These are phyloP conservation scores for Thalassoma bifasciatum DNA, from an alignment of 2,113 vertebrate species.

Conservation along the genomic window DNA sequence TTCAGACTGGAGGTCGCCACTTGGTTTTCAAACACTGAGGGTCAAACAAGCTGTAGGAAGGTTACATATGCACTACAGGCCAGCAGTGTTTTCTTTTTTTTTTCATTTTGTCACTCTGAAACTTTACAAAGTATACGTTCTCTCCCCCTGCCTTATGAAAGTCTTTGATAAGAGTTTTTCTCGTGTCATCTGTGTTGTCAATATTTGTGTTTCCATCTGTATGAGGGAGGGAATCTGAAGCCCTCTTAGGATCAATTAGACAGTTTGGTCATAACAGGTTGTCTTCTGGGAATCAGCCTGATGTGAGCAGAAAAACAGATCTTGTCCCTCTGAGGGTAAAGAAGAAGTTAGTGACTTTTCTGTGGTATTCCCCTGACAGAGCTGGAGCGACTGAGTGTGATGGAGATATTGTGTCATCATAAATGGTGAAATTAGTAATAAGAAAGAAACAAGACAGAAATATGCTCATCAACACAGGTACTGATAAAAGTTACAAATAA, in stretches of 20 bases:
- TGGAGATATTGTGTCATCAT: not conserved
- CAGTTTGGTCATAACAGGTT: constrained; percentile 43
- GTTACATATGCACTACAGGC: no score
- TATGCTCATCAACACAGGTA: not conserved
- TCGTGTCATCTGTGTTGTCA: constrained; percentile 20
- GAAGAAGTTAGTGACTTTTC: not conserved
- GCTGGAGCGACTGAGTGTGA: constrained; percentile 15
- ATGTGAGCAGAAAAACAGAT: constrained; percentile 43
- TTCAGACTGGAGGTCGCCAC: no score
- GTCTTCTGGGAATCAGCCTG: constrained; percentile 24
- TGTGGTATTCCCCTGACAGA: constrained; percentile 15
- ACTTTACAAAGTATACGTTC: not conserved
- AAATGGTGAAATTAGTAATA: not conserved
- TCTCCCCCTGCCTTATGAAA: not conserved
- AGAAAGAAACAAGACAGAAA: not conserved
- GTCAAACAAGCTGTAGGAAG: no score
- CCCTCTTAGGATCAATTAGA: constrained; percentile 68
- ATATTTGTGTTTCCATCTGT: constrained; percentile 28
- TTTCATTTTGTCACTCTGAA: not conserved
- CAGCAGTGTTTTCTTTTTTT: no score
- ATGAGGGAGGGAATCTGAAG: not conserved
- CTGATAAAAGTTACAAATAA: not conserved
- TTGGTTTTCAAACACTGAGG: no score
- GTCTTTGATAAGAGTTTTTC: constrained; percentile 6
- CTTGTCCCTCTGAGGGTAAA: constrained; percentile 9